Evolutionary conservation across 2,797 vertebrate genomes (phyloP), one percentile per base, ranked within the genome.

Genomic region (Otus scops): DNA sequence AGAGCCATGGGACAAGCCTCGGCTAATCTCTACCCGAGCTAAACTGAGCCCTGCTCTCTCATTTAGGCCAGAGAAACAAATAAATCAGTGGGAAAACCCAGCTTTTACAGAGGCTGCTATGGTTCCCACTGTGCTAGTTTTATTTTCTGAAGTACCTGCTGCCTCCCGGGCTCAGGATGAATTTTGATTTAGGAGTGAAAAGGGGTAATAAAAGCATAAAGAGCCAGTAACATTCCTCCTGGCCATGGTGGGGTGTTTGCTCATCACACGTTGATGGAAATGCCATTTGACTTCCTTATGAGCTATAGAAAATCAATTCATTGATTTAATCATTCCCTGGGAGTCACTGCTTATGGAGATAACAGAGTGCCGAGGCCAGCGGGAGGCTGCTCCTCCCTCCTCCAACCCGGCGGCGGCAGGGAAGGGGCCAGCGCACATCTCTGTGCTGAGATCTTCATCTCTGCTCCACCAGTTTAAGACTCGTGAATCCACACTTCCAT

Each of bases 281-380:
- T 67, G 65, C 50, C 71, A 36, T 96, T 79, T 94, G 95, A 88
- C 84, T 96, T 95, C 84, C 92, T 96, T 85, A 84, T 38, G 68
- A 95, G 95, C 94, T 94, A 96, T 92, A 92, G 93, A 96, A 89
- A 97, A 97, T 95, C 96, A 94, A 97, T 97, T 97, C 96, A 97
- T 97, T 94, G 95, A 93, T 96, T 85, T 93, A 95, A 94, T 96
- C 94, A 57, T 93, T 88, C 94, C 93, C 89, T 45, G 51, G 83
- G 78, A 95, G 75, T 59, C 10, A 0, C 54, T 95, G 89, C 77
- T 89, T 75, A 47, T 0, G 20, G 92, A 86, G 92, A 91, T 95
- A 92, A 96, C 76, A 26, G 70, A 93, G 73, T 14, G 36, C 59
- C 3, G 5, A 38, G 82, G 81, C 69, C 79, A 92, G 75, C 9